These are phyloP conservation scores for Orchesella flavescens DNA, from an alignment of 2,888 invertebrate genomes.

Conservation along the genomic window DNA sequence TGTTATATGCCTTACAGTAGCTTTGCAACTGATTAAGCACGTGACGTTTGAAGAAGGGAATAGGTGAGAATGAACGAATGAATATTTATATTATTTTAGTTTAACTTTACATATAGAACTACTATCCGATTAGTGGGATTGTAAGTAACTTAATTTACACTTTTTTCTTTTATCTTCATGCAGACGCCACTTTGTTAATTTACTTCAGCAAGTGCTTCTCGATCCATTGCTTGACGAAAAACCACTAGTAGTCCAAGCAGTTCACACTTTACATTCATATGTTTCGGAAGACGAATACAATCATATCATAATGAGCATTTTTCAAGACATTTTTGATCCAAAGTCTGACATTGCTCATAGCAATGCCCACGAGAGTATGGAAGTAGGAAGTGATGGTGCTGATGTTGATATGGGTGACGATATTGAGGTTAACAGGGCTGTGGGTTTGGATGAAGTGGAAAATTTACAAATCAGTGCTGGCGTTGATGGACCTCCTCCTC, in stretches of 20 bases:
- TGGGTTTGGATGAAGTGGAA: not conserved
- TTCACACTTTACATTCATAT: not conserved
- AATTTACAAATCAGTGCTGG: not conserved
- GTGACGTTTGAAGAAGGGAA: conserved; percentile 22
- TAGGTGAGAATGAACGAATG: conserved; percentile 4
- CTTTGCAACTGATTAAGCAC: not conserved
- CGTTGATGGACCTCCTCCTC: not conserved
- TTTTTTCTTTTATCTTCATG: not conserved
- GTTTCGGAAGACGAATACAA: not conserved
- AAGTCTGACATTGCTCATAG: not conserved
- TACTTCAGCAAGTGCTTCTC: not conserved
- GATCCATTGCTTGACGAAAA: conserved; percentile 28
- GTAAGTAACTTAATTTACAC: too few species aligned
- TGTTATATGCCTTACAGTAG: not conserved
- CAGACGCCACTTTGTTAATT: not conserved
- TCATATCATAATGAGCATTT: conserved; percentile 11
- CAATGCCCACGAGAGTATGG: too few species aligned
- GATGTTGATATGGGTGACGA: not conserved
- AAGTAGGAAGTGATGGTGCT: too few species aligned
- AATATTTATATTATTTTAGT: not conserved
- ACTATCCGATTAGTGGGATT: too few species aligned
- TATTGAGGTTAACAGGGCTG: not conserved
- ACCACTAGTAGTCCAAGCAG: not conserved
- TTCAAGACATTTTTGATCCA: conserved; percentile 21
- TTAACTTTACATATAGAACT: not conserved